Percentiles rank a stretch among this genome's conserved stretches.
These are phyloP conservation scores for Carabus problematicus DNA, from an alignment of 2,888 invertebrate species.

Conservation along the genomic window DNA sequence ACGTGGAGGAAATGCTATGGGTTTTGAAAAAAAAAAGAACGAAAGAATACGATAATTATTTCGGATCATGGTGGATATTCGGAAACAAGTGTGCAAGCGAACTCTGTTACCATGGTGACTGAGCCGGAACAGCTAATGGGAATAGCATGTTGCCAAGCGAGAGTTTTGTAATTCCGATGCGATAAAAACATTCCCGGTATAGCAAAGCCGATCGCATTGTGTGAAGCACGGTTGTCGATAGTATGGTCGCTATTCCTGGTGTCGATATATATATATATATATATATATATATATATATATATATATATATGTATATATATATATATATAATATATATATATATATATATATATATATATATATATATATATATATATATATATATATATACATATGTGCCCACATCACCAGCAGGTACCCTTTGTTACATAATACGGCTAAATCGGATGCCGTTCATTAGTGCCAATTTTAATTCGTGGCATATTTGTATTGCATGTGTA, in stretches of 20 bases:
- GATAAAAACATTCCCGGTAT: conserved; percentile 1
- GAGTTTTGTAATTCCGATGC: conserved; percentile 38
- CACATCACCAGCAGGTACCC: conserved; percentile 1
- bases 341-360: neutral
- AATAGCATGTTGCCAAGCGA: conserved; percentile 42
- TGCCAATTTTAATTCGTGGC: conserved; percentile 31
- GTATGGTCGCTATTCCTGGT: conserved; percentile 11
- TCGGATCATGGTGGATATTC: too few relatives aligned
- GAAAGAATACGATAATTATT: too few relatives aligned
- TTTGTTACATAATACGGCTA: conserved; percentile 16
- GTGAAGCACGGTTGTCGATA: neutral
- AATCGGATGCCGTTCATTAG: conserved; percentile 28
- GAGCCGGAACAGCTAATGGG: conserved; percentile 34
- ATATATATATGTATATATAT: neutral
- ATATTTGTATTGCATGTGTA: conserved; percentile 21
- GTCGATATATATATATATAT: conserved; percentile 1
- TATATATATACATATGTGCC: neutral
- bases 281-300: neutral
- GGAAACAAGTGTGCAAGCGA: neutral
- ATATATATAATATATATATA: neutral
- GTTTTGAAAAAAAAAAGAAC: too few relatives aligned
- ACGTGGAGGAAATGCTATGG: too few relatives aligned
- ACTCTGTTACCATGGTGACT: conserved; percentile 33
- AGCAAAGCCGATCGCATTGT: too few relatives aligned
- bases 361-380: neutral